Conservation (phyloP, 2,797 vertebrate genomes). For the Triplophysa bombifrons region DNA sequence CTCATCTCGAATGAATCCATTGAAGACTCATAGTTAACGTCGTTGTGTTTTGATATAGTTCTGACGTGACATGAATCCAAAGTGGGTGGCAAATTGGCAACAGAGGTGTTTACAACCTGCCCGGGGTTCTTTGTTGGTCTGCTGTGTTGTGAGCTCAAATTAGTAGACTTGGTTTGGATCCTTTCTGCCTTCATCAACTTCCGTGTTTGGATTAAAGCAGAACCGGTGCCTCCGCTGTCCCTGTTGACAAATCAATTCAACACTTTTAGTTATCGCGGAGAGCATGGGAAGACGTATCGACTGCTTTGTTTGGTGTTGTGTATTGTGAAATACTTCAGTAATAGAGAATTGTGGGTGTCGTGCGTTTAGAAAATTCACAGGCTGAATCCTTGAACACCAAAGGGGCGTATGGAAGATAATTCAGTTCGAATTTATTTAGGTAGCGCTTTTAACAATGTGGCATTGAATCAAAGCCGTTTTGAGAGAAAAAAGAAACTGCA, state of each 20-base stretch:
- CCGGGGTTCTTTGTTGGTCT: background rate
- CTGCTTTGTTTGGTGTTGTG: slow-evolving; percentile 16
- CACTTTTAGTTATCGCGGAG: slow-evolving; percentile 32
- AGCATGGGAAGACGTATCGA: slow-evolving; percentile 22
- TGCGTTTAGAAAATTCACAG: background rate
- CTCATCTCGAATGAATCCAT: slow-evolving; percentile 1
- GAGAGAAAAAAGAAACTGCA: too few relatives aligned
- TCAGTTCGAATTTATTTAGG: too few relatives aligned
- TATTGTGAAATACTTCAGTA: slow-evolving; percentile 14
- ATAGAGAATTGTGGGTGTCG: background rate
- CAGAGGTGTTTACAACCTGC: background rate
- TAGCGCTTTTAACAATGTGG: too few relatives aligned
- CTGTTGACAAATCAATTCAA: slow-evolving; percentile 51
- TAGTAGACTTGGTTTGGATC: background rate
- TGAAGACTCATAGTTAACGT: background rate
- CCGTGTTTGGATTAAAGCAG: slow-evolving; percentile 28
- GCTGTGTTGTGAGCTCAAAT: slow-evolving; percentile 14
- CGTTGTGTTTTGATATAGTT: background rate
- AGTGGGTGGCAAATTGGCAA: background rate
- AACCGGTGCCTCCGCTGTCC: slow-evolving; percentile 23
- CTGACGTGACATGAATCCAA: background rate
- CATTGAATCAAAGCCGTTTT: too few relatives aligned
- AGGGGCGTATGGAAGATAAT: background rate
- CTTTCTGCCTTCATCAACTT: background rate
- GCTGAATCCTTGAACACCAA: background rate